Percentiles rank a stretch among this genome's conserved stretches.
Evolutionary conservation across 2,113 vertebrate genomes (phyloP).

Genomic region (Fregata magnificens): DNA sequence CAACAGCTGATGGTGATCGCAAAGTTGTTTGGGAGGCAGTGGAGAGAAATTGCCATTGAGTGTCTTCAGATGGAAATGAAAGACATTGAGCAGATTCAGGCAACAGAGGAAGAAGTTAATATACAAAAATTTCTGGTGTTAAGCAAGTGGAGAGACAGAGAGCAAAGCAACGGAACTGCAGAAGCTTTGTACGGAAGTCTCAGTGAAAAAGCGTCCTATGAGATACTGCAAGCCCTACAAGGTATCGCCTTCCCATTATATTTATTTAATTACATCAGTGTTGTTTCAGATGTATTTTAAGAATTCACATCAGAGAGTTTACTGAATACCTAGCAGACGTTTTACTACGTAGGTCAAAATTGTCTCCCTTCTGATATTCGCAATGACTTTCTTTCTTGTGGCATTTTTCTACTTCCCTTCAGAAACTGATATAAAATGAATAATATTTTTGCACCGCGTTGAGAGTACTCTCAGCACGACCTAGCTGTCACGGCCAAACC

Average conservation of each 20-base stretch:
- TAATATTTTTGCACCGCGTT: not conserved
- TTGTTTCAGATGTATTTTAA: not conserved
- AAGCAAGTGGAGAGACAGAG: slow-evolving; percentile 71
- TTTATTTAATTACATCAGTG: accelerated
- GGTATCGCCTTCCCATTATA: slow-evolving; percentile 8
- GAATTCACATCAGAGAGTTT: not conserved
- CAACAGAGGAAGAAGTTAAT: slow-evolving; percentile 58
- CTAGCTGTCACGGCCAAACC: too few species aligned
- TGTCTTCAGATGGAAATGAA: slow-evolving; percentile 70
- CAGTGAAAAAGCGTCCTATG: slow-evolving; percentile 54
- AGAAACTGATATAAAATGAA: not conserved
- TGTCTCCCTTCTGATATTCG: not conserved
- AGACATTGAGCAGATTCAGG: slow-evolving; percentile 75
- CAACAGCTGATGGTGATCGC: slow-evolving; percentile 77
- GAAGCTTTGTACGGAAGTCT: slow-evolving; percentile 53
- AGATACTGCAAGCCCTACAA: slow-evolving; percentile 69
- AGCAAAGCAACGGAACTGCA: slow-evolving; percentile 55
- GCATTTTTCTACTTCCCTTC: not conserved
- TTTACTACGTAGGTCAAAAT: accelerated
- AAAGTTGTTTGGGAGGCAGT: slow-evolving; percentile 73
- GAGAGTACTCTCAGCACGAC: not conserved
- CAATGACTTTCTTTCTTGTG: not conserved
- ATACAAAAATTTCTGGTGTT: slow-evolving; percentile 79
- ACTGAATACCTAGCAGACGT: accelerated
- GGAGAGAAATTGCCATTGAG: slow-evolving; percentile 77